These are phyloP conservation scores for Cromileptes altivelis DNA, from an alignment of 2,113 vertebrate species.

Conservation along the genomic window DNA sequence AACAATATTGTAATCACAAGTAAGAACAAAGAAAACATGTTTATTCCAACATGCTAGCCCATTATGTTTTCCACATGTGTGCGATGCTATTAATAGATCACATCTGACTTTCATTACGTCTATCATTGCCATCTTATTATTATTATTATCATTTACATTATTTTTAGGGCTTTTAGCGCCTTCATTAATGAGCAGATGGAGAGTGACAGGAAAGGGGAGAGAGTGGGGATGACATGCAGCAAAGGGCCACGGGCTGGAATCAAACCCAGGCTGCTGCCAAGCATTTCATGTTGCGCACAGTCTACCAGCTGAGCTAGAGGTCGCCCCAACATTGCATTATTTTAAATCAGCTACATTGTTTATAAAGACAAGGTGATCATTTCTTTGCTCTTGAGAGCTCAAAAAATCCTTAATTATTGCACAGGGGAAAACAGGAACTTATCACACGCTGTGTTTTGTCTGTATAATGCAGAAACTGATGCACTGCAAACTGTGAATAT, in stretches of 20 bases:
- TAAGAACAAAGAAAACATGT: constrained; percentile 53
- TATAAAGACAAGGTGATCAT: constrained; percentile 2
- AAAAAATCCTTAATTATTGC: constrained; percentile 31
- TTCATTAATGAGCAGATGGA: no score
- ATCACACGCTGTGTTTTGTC: constrained; percentile 12
- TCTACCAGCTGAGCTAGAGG: no score
- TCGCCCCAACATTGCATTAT: no score
- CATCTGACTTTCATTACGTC: constrained; percentile 21
- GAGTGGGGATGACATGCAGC: no score
- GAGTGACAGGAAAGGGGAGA: no score
- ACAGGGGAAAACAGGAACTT: constrained; percentile 19
- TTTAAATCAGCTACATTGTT: constrained; percentile 29
- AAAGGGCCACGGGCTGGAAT: no score
- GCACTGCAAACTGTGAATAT: neutral
- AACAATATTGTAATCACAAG: constrained; percentile 24
- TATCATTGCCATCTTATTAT: neutral
- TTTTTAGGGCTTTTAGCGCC: no score
- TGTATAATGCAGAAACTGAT: neutral
- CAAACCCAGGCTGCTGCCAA: no score
- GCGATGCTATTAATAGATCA: constrained; percentile 45
- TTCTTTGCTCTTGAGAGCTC: constrained; percentile 15
- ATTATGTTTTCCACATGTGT: constrained; percentile 15
- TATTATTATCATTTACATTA: no score
- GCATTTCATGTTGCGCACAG: no score
- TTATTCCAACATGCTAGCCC: constrained; percentile 28